Base-by-base conservation (phyloP, 30 jellyfish, hydroid and myxozoan genomes). In the Turritopsis rubra region DNA sequence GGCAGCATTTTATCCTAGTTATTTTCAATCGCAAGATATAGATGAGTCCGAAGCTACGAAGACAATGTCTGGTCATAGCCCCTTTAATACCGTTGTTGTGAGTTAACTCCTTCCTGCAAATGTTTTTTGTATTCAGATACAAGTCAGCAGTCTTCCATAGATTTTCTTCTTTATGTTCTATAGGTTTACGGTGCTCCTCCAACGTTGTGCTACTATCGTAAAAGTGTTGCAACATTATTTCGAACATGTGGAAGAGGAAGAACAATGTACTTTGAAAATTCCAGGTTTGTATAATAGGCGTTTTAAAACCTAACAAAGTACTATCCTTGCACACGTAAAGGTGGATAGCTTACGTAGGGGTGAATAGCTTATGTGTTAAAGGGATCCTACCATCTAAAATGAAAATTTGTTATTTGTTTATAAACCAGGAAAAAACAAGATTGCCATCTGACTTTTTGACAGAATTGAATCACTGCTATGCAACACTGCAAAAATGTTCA, bases 1-100 rank as follows among this genome's bases (percentile, higher is more conserved):
- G n/a, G 98, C 96, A 7, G 98, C 98, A 5, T 92, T 88, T 65
- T 92, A 88, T 79, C 98, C 98, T 26, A 88, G 81, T 72, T 92
- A 88, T 80, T 85, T 88, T 82, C 68, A 72, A 0, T 82, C 98
- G 31, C 94, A 86, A 53, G 93, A 78, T 18, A 79, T 92, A n/a
- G 96, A 92, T 83, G 98, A 92, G 41, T 80, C 72, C 7, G 95
- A 92, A 52, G 96, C 96, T 1, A 79, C 75, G 65, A 92, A 88
- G 73, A 73, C 91, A 21, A 52, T 92, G 89, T 81, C 96, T 1
- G 98, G 98, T 7, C 90, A 79, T 28, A 95, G 88, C 27, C 98
- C 98, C 1, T 79, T 79, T 54, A 92, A 93, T 65, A 88, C 96
- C 27, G 98, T 92, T 30, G 75, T 92, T 79, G 98, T 92, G 83